Evolutionary conservation across 2,797 vertebrate species (phyloP).

Genomic region (Galagoides demidoff): DNA sequence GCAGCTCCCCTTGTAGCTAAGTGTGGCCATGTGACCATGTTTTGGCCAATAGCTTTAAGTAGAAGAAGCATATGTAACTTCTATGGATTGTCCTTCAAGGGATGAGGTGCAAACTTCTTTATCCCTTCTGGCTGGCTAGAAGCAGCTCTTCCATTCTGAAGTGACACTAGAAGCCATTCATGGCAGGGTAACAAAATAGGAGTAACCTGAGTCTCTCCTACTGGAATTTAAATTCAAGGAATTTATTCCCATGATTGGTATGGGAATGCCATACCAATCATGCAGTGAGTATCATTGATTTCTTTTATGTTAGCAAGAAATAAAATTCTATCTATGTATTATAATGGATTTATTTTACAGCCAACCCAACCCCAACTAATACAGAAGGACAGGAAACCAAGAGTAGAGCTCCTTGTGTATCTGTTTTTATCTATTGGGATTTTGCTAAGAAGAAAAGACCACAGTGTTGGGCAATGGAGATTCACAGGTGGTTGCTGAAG

Average conservation of each 20-base stretch:
- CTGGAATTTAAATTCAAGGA: too few species aligned
- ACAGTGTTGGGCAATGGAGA: background rate
- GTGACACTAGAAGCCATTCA: slow-evolving; percentile 1
- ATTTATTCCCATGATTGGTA: too few species aligned
- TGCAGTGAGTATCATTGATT: background rate
- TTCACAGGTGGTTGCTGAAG: background rate
- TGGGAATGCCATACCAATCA: background rate
- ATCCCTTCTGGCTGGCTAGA: background rate
- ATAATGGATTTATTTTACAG: background rate
- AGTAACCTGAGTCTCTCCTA: background rate
- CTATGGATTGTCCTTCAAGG: background rate
- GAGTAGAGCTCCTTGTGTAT: background rate
- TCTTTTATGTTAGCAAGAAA: slow-evolving; percentile 41
- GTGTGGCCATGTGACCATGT: background rate
- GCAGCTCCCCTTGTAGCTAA: background rate
- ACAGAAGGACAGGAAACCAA: background rate
- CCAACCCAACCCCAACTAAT: background rate
- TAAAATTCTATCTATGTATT: background rate
- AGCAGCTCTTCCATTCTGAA: slow-evolving; percentile 30
- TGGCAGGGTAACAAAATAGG: background rate
- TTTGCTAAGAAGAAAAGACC: slow-evolving; percentile 34
- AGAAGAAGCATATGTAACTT: background rate
- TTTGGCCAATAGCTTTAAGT: background rate
- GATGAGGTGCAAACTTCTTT: background rate
- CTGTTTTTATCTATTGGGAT: background rate